Evolutionary conservation across 2,113 vertebrate genomes (phyloP), one percentile per base, ranked within the genome.

Genomic region (Mus spicilegus): DNA sequence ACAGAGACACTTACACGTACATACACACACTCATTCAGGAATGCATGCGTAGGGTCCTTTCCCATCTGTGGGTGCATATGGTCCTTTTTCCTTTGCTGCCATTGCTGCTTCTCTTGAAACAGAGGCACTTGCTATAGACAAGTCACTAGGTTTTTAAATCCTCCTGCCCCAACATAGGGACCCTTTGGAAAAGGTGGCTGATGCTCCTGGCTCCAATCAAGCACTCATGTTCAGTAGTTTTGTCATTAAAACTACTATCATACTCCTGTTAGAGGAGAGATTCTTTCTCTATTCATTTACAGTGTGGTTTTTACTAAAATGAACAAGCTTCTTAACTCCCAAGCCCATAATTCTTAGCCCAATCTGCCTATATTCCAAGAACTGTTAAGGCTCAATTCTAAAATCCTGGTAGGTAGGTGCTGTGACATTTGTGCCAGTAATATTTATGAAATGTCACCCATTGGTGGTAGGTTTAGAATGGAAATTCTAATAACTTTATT

Each of bases 381-480:
- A 73, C 51, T 88, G 33, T 49, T 65, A 81, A 39, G 28, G 36
- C 39, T 87, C 26, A 84, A 36, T 80, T 90, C 87, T 88, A 80
- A 90, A 93, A 85, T 84, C 54, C 19, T 14, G 84, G 42, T 20
- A 49, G 58, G 42, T 39, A 77, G 46, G 51, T 58, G 28, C 16
- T 8, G 6, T 81, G 49, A 51, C 77, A 33, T 92, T 85, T 92
- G 46, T 92, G 46, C 61, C 46, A 76, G 30, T 81, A 36, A 36
- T 5, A 2, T 92, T 93, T 93, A n/a, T 49, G 90, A 56, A 90
- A 33, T 4, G 39, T 87, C 82, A 14, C 54, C 26, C 80, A 95
- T 94, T 42, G 42, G 16, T 67, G 80, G 49, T 78, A 82, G 87
- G 87, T 80, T 95, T 96, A 95, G 92, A 96, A 26, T 51, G 69